Conservation (phyloP, 2,888 invertebrate genomes). For the Ochlodes sylvanus region DNA sequence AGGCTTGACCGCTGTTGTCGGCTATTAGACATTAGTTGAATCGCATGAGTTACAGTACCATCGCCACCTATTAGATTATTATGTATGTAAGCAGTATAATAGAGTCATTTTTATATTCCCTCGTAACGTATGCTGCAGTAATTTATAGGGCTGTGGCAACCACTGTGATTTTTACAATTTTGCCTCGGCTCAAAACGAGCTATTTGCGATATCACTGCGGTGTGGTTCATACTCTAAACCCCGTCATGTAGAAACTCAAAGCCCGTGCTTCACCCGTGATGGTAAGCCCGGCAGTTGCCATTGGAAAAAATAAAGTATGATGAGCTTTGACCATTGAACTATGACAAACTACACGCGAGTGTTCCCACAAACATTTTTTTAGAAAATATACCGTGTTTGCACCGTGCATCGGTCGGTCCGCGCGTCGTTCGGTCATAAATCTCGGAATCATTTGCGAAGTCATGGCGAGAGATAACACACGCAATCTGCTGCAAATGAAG, state of each 20-base stretch:
- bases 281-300: slow-evolving; percentile 16
- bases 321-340: slow-evolving; percentile 17
- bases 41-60: too few species aligned
- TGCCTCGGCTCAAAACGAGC: slow-evolving; percentile 10
- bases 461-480: slow-evolving; percentile 7
- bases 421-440: slow-evolving; percentile 11
- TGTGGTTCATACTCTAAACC: slow-evolving; percentile 14
- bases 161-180: slow-evolving; percentile 28
- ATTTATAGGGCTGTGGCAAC: slow-evolving; percentile 12
- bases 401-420: too few species aligned
- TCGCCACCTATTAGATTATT: too few species aligned
- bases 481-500: slow-evolving; percentile 12
- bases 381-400: not conserved
- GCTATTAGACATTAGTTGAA: too few species aligned
- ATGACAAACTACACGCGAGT: slow-evolving; percentile 16
- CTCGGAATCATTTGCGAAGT: slow-evolving; percentile 12
- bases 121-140: slow-evolving; percentile 2
- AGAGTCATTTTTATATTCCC: slow-evolving; percentile 17
- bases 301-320: slow-evolving; percentile 5
- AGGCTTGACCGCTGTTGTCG: too few species aligned
- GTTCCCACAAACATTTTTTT: not conserved
- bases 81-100: not conserved
- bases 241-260: slow-evolving; percentile 33
- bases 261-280: slow-evolving; percentile 19
- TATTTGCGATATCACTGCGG: not conserved